These are phyloP conservation scores for Caiman crocodilus DNA, from an alignment of 2,797 vertebrate genomes.

Conservation along the genomic window DNA sequence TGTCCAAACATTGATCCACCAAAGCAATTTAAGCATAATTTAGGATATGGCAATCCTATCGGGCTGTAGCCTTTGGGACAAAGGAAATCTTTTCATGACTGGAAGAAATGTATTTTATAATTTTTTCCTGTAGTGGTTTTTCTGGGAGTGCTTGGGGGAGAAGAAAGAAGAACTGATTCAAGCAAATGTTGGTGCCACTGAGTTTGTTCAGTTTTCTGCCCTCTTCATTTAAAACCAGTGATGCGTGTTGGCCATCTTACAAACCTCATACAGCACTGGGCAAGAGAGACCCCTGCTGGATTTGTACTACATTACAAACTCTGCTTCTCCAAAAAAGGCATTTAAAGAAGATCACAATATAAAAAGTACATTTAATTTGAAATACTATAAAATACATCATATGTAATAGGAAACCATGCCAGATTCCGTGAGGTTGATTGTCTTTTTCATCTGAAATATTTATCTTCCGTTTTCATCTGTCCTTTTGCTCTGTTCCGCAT, in stretches of 20 bases:
- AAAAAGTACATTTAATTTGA: neutral
- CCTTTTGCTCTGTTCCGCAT: neutral
- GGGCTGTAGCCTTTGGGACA: fast-evolving
- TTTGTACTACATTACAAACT: neutral
- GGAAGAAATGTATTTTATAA: no score
- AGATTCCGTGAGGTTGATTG: neutral
- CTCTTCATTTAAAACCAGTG: neutral
- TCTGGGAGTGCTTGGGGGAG: fast-evolving
- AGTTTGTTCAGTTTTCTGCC: fast-evolving
- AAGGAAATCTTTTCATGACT: neutral
- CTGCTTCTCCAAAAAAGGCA: neutral
- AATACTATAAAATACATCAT: neutral
- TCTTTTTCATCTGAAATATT: neutral
- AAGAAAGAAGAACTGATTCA: fast-evolving
- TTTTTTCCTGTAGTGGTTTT: fast-evolving
- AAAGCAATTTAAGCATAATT: neutral
- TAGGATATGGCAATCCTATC: neutral
- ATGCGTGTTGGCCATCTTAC: neutral
- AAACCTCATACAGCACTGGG: fast-evolving
- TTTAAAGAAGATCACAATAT: fast-evolving
- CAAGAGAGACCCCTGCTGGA: constrained; percentile 61
- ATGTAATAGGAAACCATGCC: neutral
- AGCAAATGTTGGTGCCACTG: neutral
- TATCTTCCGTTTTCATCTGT: neutral
- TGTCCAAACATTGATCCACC: neutral